Evolutionary conservation across 2,888 invertebrate genomes (phyloP).

Genomic region (Deilephila elpenor): DNA sequence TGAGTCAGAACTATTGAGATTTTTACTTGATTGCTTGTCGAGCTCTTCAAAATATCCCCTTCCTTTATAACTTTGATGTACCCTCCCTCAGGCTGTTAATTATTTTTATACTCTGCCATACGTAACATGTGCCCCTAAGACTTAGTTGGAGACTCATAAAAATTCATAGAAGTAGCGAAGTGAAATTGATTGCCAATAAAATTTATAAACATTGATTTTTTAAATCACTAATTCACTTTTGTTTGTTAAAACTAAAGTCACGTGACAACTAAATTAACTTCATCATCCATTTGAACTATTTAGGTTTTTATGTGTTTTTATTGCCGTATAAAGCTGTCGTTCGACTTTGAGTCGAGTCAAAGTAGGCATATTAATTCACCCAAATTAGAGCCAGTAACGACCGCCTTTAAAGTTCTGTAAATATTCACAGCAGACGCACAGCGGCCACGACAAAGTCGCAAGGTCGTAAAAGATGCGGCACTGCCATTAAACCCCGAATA

Average conservation of each 20-base stretch:
- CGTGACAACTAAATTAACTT: neutral
- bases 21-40: constrained; percentile 84
- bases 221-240: neutral
- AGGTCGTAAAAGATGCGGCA: constrained; percentile 46
- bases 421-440: constrained; percentile 41
- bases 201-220: constrained; percentile 38
- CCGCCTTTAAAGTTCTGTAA: constrained; percentile 37
- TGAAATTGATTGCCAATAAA: constrained; percentile 66
- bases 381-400: constrained; percentile 28
- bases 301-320: neutral
- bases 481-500: constrained; percentile 46
- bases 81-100: constrained; percentile 78
- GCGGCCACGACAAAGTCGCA: constrained; percentile 49
- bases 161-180: constrained; percentile 71
- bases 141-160: constrained; percentile 68
- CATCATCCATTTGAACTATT: neutral
- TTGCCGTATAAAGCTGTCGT: constrained; percentile 16
- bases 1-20: constrained; percentile 83
- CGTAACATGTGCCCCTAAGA: constrained; percentile 72
- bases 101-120: constrained; percentile 80
- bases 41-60: constrained; percentile 81
- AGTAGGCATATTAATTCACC: constrained; percentile 10
- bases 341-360: constrained; percentile 14
- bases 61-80: constrained; percentile 81
- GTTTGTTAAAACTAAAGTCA: neutral